phyloP scores from a whole-genome alignment of 2,888 invertebrate genomes.

The Graphium colonna region DNA sequence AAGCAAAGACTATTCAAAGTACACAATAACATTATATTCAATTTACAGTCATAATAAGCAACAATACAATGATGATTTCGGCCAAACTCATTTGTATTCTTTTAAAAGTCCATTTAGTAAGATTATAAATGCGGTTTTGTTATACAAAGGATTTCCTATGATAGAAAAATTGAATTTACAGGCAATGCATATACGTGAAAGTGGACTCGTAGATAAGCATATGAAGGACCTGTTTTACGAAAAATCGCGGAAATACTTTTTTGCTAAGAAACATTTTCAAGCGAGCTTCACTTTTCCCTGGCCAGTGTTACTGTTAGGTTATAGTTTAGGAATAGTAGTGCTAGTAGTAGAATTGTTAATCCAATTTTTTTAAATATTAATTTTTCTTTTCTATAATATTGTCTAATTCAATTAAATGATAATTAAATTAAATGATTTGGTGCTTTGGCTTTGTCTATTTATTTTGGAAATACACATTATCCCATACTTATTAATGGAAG shows the following conservation, averaged over 20 bases:
- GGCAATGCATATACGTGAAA: constrained; percentile 12
- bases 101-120: constrained; percentile 27
- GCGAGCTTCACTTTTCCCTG: not conserved
- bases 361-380: too few relatives aligned
- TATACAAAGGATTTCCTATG: constrained; percentile 30
- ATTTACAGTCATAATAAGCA: constrained; percentile 21
- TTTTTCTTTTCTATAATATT: too few relatives aligned
- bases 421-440: too few relatives aligned
- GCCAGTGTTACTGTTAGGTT: constrained; percentile 1
- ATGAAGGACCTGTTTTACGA: constrained; percentile 15
- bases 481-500: too few relatives aligned
- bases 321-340: not conserved
- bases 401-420: too few relatives aligned
- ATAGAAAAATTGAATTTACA: constrained; percentile 9
- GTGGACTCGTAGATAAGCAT: too few relatives aligned
- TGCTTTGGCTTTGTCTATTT: too few relatives aligned
- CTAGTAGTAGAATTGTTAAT: not conserved
- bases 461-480: too few relatives aligned
- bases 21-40: constrained; percentile 35
- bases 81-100: constrained; percentile 29
- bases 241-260: constrained; percentile 1
- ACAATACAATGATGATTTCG: constrained; percentile 38
- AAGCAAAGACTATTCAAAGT: constrained; percentile 32
- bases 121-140: constrained; percentile 21
- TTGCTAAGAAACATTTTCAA: constrained; percentile 2